These are phyloP conservation scores for Drosophila ficusphila DNA, from an alignment of 1,140 invertebrate species.

Conservation along the genomic window DNA sequence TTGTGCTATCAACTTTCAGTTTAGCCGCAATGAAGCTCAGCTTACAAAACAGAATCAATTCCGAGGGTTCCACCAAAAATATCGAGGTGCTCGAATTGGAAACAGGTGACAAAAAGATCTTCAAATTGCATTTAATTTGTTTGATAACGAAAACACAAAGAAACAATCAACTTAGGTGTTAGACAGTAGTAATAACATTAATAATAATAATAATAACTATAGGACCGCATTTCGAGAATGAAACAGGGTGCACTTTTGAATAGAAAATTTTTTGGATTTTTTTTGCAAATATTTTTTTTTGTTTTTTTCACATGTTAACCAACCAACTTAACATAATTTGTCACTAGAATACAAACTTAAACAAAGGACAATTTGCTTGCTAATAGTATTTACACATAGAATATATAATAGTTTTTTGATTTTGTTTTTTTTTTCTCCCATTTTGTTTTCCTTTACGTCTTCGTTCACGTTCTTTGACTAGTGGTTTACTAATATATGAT, in stretches of 20 bases:
- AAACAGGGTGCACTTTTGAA: slow-evolving; percentile 43
- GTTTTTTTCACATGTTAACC: slow-evolving; percentile 21
- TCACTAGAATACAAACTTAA: slow-evolving; percentile 57
- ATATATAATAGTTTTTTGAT: slow-evolving; percentile 30
- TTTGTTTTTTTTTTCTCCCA: slow-evolving; percentile 25
- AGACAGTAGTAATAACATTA: slow-evolving; percentile 26
- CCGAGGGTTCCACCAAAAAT: not conserved
- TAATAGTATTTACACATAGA: slow-evolving; percentile 54
- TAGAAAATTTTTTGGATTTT: slow-evolving; percentile 32
- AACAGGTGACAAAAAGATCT: slow-evolving; percentile 27
- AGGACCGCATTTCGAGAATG: slow-evolving; percentile 68
- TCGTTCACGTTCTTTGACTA: slow-evolving; percentile 58
- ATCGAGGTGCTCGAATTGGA: slow-evolving; percentile 7
- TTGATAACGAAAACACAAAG: slow-evolving; percentile 38
- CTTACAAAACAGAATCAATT: slow-evolving; percentile 32
- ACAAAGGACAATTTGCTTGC: slow-evolving; percentile 46
- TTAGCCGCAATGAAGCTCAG: slow-evolving; percentile 51
- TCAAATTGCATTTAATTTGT: slow-evolving; percentile 20
- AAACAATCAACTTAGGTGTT: slow-evolving; percentile 49
- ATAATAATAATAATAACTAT: slow-evolving; percentile 20
- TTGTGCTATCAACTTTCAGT: slow-evolving; percentile 70
- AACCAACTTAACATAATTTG: slow-evolving; percentile 58
- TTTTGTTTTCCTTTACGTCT: slow-evolving; percentile 13
- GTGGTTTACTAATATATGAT: slow-evolving; percentile 51
- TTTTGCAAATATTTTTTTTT: slow-evolving; percentile 14